phyloP scores from a whole-genome alignment of 2,113 vertebrate genomes.

The Urocynchramus pylzowi region DNA sequence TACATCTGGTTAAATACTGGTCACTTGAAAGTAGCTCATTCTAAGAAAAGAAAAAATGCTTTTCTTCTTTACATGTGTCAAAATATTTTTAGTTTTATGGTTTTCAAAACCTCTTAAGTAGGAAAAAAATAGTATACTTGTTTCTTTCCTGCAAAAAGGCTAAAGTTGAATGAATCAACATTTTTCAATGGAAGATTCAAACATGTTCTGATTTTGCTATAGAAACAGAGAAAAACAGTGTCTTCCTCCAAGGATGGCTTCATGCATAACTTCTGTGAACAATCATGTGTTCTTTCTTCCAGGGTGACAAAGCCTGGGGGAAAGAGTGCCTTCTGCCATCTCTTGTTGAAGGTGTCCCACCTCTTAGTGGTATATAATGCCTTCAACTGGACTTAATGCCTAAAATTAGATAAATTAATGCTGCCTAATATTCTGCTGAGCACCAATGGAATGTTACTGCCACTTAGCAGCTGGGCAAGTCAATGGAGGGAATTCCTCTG shows the following conservation, averaged over 20 bases:
- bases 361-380: background rate
- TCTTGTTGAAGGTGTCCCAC: background rate
- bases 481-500: background rate
- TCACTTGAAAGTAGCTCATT: background rate
- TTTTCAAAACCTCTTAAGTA: background rate
- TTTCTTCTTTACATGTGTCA: fast-evolving
- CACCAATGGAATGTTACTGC: background rate
- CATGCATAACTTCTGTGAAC: background rate
- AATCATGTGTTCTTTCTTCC: background rate
- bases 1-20: background rate
- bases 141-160: background rate
- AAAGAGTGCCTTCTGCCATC: background rate
- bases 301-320: background rate
- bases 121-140: fast-evolving
- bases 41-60: background rate
- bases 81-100: background rate
- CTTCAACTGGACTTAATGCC: fast-evolving
- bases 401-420: background rate
- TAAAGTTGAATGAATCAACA: background rate
- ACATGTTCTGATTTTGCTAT: background rate
- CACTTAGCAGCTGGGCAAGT: background rate
- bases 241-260: background rate
- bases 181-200: background rate
- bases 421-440: background rate
- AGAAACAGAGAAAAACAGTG: background rate